Percentiles rank a stretch among this genome's conserved stretches.
Evolutionary conservation across 2,113 vertebrate genomes (phyloP).

Genomic region (Panthera leo): DNA sequence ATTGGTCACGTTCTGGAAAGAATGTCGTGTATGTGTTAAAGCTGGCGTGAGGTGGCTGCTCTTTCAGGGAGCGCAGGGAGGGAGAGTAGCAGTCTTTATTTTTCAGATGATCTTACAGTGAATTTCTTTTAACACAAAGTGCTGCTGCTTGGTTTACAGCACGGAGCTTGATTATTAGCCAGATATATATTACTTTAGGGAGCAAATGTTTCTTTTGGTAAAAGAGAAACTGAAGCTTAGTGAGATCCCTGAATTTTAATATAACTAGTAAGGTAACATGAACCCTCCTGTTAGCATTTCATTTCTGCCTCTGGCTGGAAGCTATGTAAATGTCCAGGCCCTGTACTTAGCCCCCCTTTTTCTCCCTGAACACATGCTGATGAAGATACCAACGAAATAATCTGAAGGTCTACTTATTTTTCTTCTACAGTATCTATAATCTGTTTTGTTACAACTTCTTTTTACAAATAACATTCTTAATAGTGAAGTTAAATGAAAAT

Average conservation of each 20-base stretch:
- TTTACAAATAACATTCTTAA: constrained; percentile 35
- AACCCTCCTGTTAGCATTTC: constrained; percentile 61
- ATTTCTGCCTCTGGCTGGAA: constrained; percentile 24
- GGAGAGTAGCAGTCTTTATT: background rate
- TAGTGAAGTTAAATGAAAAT: constrained; percentile 34
- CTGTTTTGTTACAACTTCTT: background rate
- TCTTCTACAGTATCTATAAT: background rate
- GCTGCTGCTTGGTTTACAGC: constrained; percentile 73
- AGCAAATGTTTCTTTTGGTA: constrained; percentile 72
- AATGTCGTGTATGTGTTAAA: background rate
- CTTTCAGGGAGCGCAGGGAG: background rate
- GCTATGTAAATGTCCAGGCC: background rate
- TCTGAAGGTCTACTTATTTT: background rate
- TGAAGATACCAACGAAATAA: background rate
- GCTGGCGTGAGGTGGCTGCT: background rate
- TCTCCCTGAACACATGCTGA: background rate
- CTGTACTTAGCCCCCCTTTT: background rate
- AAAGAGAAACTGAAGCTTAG: constrained; percentile 79
- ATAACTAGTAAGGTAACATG: constrained; percentile 67
- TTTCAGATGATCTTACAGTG: background rate
- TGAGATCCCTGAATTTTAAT: constrained; percentile 83
- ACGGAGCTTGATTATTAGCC: constrained; percentile 70
- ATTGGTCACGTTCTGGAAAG: background rate
- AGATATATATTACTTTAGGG: constrained; percentile 78
- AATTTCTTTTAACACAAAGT: constrained; percentile 76